A percentile compares a stretch with the other conserved stretches of the same genome.
Conservation (phyloP, 2,888 invertebrate genomes). For the Thumatha senex region DNA sequence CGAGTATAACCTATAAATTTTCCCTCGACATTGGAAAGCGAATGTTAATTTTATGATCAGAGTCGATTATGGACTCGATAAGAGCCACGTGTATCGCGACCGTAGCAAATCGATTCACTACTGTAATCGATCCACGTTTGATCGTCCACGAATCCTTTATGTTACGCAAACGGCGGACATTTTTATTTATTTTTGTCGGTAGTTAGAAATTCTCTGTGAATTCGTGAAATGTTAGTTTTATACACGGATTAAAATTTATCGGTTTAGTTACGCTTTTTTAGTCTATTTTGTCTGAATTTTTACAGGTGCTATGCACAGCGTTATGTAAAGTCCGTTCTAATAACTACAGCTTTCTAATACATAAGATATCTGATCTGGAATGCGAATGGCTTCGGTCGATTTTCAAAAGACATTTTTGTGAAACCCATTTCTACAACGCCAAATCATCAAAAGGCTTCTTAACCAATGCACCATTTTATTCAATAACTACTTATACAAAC, state of each 20-base stretch:
- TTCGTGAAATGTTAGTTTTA: constrained; percentile 8
- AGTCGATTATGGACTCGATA: constrained; percentile 24
- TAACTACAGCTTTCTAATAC: no score
- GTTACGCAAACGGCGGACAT: constrained; percentile 19
- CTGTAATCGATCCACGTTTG: constrained; percentile 18
- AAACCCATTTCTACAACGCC: no score
- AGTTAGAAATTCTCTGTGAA: constrained; percentile 9
- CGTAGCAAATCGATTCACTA: constrained; percentile 38
- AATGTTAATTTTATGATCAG: constrained; percentile 27
- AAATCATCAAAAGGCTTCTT: no score
- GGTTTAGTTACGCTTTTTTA: constrained; percentile 7
- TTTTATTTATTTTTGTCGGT: constrained; percentile 5
- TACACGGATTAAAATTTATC: constrained; percentile 4
- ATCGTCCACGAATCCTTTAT: constrained; percentile 19
- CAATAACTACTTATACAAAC: no score
- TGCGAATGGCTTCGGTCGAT: no score
- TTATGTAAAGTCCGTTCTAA: no score
- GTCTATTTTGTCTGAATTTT: not conserved
- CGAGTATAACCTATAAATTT: not conserved
- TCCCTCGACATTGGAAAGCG: constrained; percentile 35
- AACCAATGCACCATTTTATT: no score
- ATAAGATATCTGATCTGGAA: no score
- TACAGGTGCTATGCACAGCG: not conserved
- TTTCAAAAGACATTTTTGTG: no score
- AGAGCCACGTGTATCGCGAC: constrained; percentile 35